These are phyloP conservation scores for Dryoscopus gambensis DNA, from an alignment of 2,113 vertebrate species.

Conservation along the genomic window DNA sequence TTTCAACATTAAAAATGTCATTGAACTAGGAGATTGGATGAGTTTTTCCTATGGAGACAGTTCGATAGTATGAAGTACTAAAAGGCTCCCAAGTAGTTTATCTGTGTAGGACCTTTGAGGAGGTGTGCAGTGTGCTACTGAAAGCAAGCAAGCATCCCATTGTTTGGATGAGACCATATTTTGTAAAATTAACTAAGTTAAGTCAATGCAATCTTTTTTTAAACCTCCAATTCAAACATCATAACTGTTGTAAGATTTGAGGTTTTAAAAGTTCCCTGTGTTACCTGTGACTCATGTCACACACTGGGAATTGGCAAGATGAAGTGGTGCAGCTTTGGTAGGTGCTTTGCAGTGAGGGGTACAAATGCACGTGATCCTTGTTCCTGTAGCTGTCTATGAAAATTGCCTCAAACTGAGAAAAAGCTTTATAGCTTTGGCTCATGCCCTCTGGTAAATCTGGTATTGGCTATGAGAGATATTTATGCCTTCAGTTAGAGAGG, in stretches of 20 bases:
- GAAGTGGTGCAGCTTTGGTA: background rate
- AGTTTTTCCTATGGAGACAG: background rate
- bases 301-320: background rate
- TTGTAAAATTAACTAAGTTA: background rate
- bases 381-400: background rate
- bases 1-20: background rate
- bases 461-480: background rate
- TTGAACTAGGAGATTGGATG: background rate
- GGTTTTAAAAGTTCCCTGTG: background rate
- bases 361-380: background rate
- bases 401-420: background rate
- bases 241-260: background rate
- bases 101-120: background rate
- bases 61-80: background rate
- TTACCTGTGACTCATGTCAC: background rate
- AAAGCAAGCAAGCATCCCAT: constrained; percentile 17
- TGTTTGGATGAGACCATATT: background rate
- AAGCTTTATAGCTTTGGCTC: background rate
- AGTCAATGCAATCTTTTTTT: background rate
- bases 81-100: background rate
- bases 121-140: constrained; percentile 5
- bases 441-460: background rate
- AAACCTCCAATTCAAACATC: background rate
- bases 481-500: background rate
- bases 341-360: background rate